Conservation (phyloP, 2,888 invertebrate genomes). For the Cremastinae sp. region DNA sequence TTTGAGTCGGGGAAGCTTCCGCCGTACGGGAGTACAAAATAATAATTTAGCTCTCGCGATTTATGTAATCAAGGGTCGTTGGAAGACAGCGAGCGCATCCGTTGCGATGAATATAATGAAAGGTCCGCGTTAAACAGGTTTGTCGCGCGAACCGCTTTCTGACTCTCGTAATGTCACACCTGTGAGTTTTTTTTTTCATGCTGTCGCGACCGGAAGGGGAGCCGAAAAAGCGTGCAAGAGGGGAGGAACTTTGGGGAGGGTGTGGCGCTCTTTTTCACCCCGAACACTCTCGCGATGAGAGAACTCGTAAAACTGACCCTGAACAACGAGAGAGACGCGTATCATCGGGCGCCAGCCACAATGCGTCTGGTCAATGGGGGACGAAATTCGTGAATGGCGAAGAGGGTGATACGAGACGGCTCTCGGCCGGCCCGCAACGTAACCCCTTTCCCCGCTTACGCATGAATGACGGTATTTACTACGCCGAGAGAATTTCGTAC, state of each 20-base stretch:
- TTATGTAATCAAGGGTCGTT: slow-evolving; percentile 8
- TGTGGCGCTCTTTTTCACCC: slow-evolving; percentile 10
- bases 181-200: too few species aligned
- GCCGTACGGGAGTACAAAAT: too few species aligned
- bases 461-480: slow-evolving; percentile 18
- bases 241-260: slow-evolving; percentile 10
- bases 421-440: background rate
- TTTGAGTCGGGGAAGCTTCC: too few species aligned
- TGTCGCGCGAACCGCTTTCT: background rate
- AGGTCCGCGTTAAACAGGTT: background rate
- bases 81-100: slow-evolving; percentile 26
- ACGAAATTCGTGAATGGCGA: slow-evolving; percentile 37
- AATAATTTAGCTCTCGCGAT: slow-evolving; percentile 9
- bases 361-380: slow-evolving; percentile 48
- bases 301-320: slow-evolving; percentile 55
- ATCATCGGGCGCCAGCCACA: slow-evolving; percentile 36
- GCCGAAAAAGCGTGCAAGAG: slow-evolving; percentile 10
- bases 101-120: slow-evolving; percentile 4
- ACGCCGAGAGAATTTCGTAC: slow-evolving; percentile 10
- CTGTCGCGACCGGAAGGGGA: slow-evolving; percentile 28
- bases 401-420: slow-evolving; percentile 34
- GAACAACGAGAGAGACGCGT: slow-evolving; percentile 48
- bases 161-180: slow-evolving; percentile 33
- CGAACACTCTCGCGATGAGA: slow-evolving; percentile 36
- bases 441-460: slow-evolving; percentile 37